Evolutionary conservation across 2,888 invertebrate species (phyloP).

Genomic region (Agrotis exclamationis): DNA sequence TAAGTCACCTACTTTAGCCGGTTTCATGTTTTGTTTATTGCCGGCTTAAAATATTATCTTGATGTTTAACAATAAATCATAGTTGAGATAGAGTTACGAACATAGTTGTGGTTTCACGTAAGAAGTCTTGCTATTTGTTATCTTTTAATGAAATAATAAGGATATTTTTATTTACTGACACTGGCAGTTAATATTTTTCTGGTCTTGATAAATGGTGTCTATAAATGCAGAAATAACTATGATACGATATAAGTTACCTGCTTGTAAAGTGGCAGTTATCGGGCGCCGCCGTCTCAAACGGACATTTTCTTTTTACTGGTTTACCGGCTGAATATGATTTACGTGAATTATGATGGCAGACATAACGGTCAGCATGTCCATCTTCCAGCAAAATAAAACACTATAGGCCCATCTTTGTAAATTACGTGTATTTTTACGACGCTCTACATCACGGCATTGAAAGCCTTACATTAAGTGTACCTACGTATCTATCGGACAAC

Average conservation of each 20-base stretch:
- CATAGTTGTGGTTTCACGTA: conserved; percentile 65
- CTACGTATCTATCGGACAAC: conserved; percentile 66
- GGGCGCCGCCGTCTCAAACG: conserved; percentile 40
- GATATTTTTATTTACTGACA: conserved; percentile 33
- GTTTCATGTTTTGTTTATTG: conserved; percentile 81
- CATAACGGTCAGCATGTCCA: conserved; percentile 70
- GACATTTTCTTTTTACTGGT: conserved; percentile 75
- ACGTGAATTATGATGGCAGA: conserved; percentile 76
- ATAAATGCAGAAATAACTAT: conserved; percentile 30
- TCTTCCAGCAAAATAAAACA: conserved; percentile 64
- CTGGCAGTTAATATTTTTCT: conserved; percentile 24
- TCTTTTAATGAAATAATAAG: conserved; percentile 40
- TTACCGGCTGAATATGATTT: conserved; percentile 70
- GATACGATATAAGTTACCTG: conserved; percentile 37
- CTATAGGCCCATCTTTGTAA: conserved; percentile 59
- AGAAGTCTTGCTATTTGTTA: conserved; percentile 41
- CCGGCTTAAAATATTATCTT: conserved; percentile 76
- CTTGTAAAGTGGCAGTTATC: conserved; percentile 60
- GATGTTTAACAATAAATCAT: conserved; percentile 81
- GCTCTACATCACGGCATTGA: conserved; percentile 64
- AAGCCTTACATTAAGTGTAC: conserved; percentile 66
- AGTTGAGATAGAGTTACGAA: conserved; percentile 75
- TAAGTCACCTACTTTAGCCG: conserved; percentile 77
- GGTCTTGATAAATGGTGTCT: conserved; percentile 27
- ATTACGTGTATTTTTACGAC: conserved; percentile 67